Evolutionary conservation across 2,113 vertebrate species (phyloP).

Genomic region (Felis chaus): DNA sequence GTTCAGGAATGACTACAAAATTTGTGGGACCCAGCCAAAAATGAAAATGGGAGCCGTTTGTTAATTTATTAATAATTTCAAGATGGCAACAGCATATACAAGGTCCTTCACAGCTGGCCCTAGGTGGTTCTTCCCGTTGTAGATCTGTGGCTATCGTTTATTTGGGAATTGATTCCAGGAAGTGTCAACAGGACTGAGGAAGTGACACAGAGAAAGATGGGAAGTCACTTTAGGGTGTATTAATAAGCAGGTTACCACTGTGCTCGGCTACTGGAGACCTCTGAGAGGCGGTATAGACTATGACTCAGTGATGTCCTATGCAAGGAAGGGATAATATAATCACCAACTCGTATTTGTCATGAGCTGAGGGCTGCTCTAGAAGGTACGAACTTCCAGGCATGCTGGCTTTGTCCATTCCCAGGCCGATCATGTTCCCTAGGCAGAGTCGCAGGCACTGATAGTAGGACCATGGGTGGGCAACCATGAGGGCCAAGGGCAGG

Average conservation of each 20-base stretch:
- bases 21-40: background rate
- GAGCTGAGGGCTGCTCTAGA: background rate
- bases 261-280: background rate
- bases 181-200: background rate
- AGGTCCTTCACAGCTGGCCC: background rate
- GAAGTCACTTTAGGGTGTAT: background rate
- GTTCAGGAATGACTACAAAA: background rate
- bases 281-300: background rate
- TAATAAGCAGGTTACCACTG: background rate
- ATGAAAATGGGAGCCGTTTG: background rate
- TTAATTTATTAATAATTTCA: slow-evolving; percentile 12
- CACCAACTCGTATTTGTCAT: background rate
- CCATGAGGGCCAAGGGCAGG: background rate
- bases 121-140: background rate
- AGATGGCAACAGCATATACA: background rate
- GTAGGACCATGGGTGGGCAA: background rate
- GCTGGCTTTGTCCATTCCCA: background rate
- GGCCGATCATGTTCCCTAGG: background rate
- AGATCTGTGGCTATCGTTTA: background rate
- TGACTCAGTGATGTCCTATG: background rate
- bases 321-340: background rate
- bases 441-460: background rate
- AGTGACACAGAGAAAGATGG: background rate
- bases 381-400: background rate
- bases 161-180: background rate